phyloP scores from a whole-genome alignment of 35 echinoderm and acorn worm species.

The Hemicentrotus pulcherrimus region DNA sequence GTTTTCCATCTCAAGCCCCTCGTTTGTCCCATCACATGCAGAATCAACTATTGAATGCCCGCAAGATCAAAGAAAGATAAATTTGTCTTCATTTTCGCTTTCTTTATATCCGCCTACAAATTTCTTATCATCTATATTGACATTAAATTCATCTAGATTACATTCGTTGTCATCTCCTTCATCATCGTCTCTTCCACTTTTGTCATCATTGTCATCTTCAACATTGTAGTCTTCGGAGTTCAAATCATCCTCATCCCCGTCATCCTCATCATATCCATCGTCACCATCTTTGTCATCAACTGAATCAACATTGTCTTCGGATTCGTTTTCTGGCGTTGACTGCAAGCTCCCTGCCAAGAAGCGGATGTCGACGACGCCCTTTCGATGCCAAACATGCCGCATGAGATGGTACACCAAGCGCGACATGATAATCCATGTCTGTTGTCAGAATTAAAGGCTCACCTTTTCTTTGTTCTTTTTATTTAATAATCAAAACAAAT shows the following conservation, averaged over 20 bases:
- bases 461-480: no score
- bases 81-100: no score
- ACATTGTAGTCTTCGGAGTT: background rate
- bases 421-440: background rate
- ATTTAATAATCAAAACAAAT: no score
- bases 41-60: no score
- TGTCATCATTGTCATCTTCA: no score
- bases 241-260: background rate
- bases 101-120: no score
- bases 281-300: background rate
- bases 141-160: background rate
- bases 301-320: background rate
- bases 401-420: constrained; percentile 8
- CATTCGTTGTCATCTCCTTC: background rate
- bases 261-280: background rate
- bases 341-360: constrained; percentile 16
- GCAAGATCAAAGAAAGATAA: no score
- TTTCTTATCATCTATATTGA: background rate
- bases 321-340: background rate
- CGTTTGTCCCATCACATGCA: no score
- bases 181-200: background rate
- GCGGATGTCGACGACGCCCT: constrained; percentile 22
- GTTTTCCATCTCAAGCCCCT: no score
- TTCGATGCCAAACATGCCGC: background rate
- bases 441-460: background rate